These are phyloP conservation scores for Zaprionus ornatus DNA, from an alignment of 1,140 invertebrate species.

Conservation along the genomic window DNA sequence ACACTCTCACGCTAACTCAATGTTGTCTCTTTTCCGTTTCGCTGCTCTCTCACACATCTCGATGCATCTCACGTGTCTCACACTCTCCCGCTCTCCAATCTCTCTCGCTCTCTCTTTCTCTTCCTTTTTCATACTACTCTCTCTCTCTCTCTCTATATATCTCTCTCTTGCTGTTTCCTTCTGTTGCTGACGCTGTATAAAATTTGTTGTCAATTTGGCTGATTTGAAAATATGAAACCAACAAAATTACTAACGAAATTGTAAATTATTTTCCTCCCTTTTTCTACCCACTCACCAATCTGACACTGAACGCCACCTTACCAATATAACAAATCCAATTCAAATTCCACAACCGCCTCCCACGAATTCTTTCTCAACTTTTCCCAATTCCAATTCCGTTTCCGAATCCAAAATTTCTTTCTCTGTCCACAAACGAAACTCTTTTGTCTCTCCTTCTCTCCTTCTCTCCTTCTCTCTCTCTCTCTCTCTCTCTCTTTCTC, in stretches of 20 bases:
- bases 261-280: slow-evolving; percentile 53
- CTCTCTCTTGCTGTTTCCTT: slow-evolving; percentile 19
- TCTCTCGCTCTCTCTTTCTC: slow-evolving; percentile 2
- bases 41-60: neutral
- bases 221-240: slow-evolving; percentile 40
- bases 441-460: slow-evolving; percentile 36
- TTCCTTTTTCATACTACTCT: neutral
- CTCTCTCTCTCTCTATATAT: slow-evolving; percentile 14
- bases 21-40: slow-evolving; percentile 25
- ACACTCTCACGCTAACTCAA: slow-evolving; percentile 24
- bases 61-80: neutral
- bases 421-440: slow-evolving; percentile 9
- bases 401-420: slow-evolving; percentile 21
- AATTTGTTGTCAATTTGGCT: slow-evolving; percentile 61
- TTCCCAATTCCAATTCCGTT: slow-evolving; percentile 22
- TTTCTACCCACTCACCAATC: slow-evolving; percentile 5
- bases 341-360: slow-evolving; percentile 24
- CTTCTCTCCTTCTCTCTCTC: slow-evolving; percentile 15
- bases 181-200: slow-evolving; percentile 30
- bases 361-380: slow-evolving; percentile 29
- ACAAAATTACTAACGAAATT: slow-evolving; percentile 77
- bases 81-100: neutral
- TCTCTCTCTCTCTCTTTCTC: slow-evolving; percentile 41
- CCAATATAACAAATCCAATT: slow-evolving; percentile 8
- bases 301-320: slow-evolving; percentile 1